Conservation (phyloP, 53 echinoderm and acorn worm genomes). For the Henricia sp. region DNA sequence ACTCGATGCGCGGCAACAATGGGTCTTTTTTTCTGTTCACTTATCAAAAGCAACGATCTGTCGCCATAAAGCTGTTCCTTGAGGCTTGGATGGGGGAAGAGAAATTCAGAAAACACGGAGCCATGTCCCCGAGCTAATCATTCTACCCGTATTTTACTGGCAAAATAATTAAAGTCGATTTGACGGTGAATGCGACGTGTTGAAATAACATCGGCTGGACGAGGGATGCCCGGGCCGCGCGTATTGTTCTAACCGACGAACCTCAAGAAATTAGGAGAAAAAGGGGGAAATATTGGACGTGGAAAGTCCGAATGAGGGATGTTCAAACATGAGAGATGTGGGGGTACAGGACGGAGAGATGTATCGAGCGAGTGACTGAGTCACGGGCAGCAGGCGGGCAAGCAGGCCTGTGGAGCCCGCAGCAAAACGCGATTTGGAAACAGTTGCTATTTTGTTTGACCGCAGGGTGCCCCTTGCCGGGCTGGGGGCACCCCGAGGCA, state of each 20-base stretch:
- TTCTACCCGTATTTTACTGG: conserved; percentile 33
- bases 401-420: background rate
- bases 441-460: conserved; percentile 54
- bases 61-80: conserved; percentile 31
- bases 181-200: conserved; percentile 44
- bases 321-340: conserved; percentile 1
- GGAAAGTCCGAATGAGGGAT: conserved; percentile 1
- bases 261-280: conserved; percentile 27
- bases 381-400: conserved; percentile 9
- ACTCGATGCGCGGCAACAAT: conserved; percentile 34
- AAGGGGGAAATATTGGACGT: background rate
- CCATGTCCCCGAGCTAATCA: conserved; percentile 38
- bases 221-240: background rate
- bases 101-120: background rate
- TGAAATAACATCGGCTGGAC: conserved; percentile 57
- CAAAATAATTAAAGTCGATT: conserved; percentile 61
- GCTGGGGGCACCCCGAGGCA: too few relatives aligned
- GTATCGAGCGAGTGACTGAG: conserved; percentile 53
- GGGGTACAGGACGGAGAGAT: conserved; percentile 14
- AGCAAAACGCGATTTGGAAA: conserved; percentile 46
- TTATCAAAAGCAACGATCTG: conserved; percentile 53
- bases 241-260: conserved; percentile 47
- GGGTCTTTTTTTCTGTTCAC: conserved; percentile 25
- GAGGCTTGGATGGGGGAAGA: background rate
- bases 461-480: conserved; percentile 6